Evolutionary conservation across 2,888 invertebrate species (phyloP).

Genomic region (Tortrix viridana): DNA sequence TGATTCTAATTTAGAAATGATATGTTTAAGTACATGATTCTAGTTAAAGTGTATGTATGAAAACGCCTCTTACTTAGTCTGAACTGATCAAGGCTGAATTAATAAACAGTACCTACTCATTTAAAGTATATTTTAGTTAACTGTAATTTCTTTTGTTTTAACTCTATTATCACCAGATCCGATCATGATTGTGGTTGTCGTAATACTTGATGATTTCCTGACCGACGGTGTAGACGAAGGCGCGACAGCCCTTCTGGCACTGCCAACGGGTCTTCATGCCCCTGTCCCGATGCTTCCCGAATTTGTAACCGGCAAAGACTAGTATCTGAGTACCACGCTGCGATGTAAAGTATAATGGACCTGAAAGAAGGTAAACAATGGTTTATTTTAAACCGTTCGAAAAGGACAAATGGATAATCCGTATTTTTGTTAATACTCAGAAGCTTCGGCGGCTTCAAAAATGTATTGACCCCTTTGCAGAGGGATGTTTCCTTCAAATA

Average conservation of each 20-base stretch:
- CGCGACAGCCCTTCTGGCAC: conserved; percentile 36
- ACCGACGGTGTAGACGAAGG: conserved; percentile 16
- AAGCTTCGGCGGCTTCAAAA: too few relatives aligned
- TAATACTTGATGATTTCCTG: conserved; percentile 6
- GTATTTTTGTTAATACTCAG: too few relatives aligned
- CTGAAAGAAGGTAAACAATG: not conserved
- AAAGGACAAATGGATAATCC: too few relatives aligned
- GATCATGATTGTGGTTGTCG: conserved; percentile 29
- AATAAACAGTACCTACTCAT: not conserved
- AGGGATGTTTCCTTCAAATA: too few relatives aligned
- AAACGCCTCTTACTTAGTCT: too few relatives aligned
- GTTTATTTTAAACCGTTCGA: too few relatives aligned
- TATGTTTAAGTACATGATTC: too few relatives aligned
- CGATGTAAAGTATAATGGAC: not conserved
- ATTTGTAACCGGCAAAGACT: conserved; percentile 7
- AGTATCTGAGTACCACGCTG: not conserved
- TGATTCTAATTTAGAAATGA: too few relatives aligned
- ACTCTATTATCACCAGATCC: not conserved
- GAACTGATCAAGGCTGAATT: too few relatives aligned
- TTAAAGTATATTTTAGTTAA: not conserved
- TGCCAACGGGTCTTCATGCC: conserved; percentile 28
- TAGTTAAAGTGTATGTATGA: too few relatives aligned
- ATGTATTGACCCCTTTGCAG: too few relatives aligned
- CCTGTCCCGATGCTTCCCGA: not conserved
- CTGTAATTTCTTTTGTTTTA: not conserved